A percentile compares a stretch with the other conserved stretches of the same genome.
Evolutionary conservation across 2,797 vertebrate species (phyloP).

Genomic region (Sparus aurata): DNA sequence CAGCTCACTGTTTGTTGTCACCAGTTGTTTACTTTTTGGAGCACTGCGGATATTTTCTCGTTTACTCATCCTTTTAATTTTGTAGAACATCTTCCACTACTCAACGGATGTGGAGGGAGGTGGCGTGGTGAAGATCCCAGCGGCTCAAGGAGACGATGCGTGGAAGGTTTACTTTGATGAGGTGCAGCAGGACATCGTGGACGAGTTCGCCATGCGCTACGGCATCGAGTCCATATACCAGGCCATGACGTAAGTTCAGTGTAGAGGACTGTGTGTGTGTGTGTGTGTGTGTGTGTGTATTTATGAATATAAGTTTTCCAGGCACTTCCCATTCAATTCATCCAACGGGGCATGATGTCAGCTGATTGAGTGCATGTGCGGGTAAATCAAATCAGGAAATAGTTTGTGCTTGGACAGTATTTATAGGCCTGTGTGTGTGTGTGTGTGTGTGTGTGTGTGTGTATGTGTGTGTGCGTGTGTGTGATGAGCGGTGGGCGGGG

Average conservation of each 20-base stretch:
- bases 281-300: constrained; percentile 18
- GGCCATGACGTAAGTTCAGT: constrained; percentile 96
- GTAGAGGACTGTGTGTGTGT: neutral
- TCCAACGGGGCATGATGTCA: neutral
- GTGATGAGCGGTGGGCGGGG: constrained; percentile 16
- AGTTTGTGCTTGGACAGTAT: constrained; percentile 16
- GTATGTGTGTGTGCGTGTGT: neutral
- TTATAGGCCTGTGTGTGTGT: constrained; percentile 13
- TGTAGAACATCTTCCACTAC: constrained; percentile 94
- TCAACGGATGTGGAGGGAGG: constrained; percentile 91
- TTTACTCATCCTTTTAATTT: neutral
- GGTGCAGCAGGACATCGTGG: constrained; percentile 94
- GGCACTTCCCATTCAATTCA: neutral
- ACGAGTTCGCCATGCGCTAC: constrained; percentile 98
- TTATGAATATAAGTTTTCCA: neutral
- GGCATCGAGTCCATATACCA: constrained; percentile 98
- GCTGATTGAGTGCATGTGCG: neutral
- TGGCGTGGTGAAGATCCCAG: constrained; percentile 91
- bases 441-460: neutral
- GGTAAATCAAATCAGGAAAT: constrained; percentile 60
- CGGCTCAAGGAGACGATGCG: constrained; percentile 92
- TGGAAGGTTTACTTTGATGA: constrained; percentile 99
- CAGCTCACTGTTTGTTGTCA: neutral
- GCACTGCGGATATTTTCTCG: neutral
- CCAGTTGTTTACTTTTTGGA: neutral